phyloP scores from a whole-genome alignment of 2,888 invertebrate species.

The Epinotia nisella region DNA sequence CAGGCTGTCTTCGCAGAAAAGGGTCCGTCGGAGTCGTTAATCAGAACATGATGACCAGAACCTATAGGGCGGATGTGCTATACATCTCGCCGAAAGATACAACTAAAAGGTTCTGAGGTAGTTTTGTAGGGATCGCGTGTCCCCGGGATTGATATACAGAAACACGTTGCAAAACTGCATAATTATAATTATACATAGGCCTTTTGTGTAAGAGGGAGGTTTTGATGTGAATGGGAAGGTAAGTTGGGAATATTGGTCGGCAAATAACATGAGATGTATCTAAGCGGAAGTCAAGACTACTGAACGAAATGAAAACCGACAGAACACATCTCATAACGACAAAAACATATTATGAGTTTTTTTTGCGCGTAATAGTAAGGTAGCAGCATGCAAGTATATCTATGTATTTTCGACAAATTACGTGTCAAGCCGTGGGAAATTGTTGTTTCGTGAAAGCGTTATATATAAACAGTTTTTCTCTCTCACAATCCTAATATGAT shows the following conservation, averaged over 20 bases:
- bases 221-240: background rate
- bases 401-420: background rate
- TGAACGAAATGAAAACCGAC: conserved; percentile 6
- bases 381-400: too few relatives aligned
- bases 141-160: conserved; percentile 26
- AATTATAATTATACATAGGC: conserved; percentile 22
- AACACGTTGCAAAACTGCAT: conserved; percentile 27
- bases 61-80: background rate
- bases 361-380: too few relatives aligned
- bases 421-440: background rate
- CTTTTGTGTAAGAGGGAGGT: conserved; percentile 18
- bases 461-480: too few relatives aligned
- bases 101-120: conserved; percentile 6
- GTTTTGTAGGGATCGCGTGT: conserved; percentile 21
- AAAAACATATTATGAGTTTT: background rate
- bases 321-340: conserved; percentile 1
- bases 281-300: background rate
- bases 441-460: too few relatives aligned
- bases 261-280: conserved; percentile 11
- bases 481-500: too few relatives aligned
- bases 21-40: conserved; percentile 41
- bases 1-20: conserved; percentile 40
- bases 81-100: conserved; percentile 2
- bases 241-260: background rate
- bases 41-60: conserved; percentile 17